Percentiles rank a stretch among this genome's conserved stretches.
Evolutionary conservation across 2,113 vertebrate species (phyloP).

Genomic region (Bubalus kerabau): DNA sequence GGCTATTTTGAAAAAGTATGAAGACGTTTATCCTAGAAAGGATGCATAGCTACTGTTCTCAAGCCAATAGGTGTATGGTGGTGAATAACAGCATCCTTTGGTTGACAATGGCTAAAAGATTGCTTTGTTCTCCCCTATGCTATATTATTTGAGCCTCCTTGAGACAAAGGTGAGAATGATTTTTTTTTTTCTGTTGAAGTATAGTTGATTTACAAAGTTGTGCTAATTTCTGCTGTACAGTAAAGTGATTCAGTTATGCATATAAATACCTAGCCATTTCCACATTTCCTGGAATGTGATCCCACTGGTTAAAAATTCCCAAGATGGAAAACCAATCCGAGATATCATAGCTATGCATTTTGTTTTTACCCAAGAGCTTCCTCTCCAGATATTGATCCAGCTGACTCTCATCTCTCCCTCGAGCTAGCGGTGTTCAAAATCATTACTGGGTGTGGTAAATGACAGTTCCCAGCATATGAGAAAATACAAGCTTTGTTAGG

Average conservation of each 20-base stretch:
- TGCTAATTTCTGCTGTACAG: background rate
- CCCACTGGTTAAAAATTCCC: slow-evolving; percentile 49
- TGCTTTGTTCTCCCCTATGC: background rate
- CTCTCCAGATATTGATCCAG: slow-evolving; percentile 54
- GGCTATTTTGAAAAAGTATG: background rate
- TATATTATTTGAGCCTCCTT: background rate
- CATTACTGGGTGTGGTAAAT: background rate
- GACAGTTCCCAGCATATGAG: background rate
- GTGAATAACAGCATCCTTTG: background rate
- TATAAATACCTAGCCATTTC: background rate
- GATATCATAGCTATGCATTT: slow-evolving; percentile 38
- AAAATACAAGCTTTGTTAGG: background rate
- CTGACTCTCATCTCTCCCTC: background rate
- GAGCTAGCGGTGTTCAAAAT: slow-evolving; percentile 8
- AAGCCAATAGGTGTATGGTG: background rate
- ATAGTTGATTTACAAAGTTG: background rate
- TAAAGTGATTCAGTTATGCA: background rate
- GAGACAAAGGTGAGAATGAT: background rate
- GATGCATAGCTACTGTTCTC: background rate
- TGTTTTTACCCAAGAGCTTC: slow-evolving; percentile 54
- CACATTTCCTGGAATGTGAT: slow-evolving; percentile 14
- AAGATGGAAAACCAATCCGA: background rate
- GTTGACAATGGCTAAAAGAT: background rate
- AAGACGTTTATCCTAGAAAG: background rate
- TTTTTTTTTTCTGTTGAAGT: background rate